These are phyloP conservation scores for Bungarus multicinctus DNA, from an alignment of 2,113 vertebrate genomes.

Conservation along the genomic window DNA sequence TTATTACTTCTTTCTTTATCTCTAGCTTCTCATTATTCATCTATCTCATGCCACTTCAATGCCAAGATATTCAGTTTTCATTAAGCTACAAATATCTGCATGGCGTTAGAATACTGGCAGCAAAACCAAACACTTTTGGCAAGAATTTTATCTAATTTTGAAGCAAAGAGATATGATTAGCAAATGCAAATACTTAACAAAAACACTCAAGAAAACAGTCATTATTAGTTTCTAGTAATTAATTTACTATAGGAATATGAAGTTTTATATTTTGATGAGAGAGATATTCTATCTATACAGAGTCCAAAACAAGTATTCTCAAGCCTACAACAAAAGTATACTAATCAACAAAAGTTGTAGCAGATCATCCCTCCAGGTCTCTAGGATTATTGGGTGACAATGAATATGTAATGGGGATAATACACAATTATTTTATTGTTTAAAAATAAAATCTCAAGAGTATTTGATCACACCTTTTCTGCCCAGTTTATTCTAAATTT, in stretches of 20 bases:
- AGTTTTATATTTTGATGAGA: not conserved
- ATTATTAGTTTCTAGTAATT: not conserved
- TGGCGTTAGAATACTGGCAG: constrained; percentile 12
- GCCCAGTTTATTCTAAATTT: not conserved
- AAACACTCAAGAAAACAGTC: not conserved
- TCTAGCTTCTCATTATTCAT: constrained; percentile 60
- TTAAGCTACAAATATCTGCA: constrained; percentile 61
- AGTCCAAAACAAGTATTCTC: not conserved
- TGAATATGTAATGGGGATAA: not conserved
- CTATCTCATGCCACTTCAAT: constrained; percentile 48
- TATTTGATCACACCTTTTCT: not conserved
- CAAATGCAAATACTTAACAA: not conserved
- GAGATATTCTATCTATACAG: not conserved
- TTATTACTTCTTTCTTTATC: constrained; percentile 62
- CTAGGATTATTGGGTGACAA: not conserved
- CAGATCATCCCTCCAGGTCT: not conserved
- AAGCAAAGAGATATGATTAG: constrained; percentile 9
- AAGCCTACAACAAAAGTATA: not conserved
- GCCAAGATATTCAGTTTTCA: constrained; percentile 49
- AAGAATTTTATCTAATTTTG: constrained; percentile 33
- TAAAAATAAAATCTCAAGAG: not conserved
- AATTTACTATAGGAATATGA: not conserved
- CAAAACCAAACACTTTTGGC: constrained; percentile 15
- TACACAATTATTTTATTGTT: not conserved
- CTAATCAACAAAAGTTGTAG: not conserved